Percentiles rank a stretch among this genome's conserved stretches.
These are phyloP conservation scores for Tipula lateralis DNA, from an alignment of 2,888 invertebrate species.

Conservation along the genomic window DNA sequence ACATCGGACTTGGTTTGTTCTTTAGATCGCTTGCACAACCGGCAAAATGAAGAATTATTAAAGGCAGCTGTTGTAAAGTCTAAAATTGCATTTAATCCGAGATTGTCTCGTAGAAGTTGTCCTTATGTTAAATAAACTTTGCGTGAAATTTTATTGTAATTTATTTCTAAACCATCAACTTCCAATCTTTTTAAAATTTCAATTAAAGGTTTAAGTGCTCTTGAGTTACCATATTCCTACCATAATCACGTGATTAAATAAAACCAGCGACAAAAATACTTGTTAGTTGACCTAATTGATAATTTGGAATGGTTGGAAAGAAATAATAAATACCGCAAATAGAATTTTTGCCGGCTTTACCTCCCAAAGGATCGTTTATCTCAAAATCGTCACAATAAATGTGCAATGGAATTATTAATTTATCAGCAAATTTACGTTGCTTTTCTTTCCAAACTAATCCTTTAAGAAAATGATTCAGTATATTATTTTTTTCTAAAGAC, in stretches of 20 bases:
- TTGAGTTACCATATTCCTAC: neutral
- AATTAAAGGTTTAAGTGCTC: neutral
- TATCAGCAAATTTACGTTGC: neutral
- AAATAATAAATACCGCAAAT: neutral
- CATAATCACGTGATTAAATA: neutral
- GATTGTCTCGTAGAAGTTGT: constrained; percentile 35
- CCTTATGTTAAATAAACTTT: constrained; percentile 34
- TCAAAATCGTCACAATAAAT: neutral
- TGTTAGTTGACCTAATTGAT: neutral
- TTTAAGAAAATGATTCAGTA: neutral
- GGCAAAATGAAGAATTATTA: constrained; percentile 34
- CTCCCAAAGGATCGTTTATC: neutral
- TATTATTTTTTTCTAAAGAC: neutral
- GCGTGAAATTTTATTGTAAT: neutral
- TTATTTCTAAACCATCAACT: neutral
- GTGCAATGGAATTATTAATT: neutral
- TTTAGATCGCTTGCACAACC: constrained; percentile 35
- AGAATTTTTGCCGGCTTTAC: neutral
- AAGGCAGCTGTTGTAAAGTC: constrained; percentile 33
- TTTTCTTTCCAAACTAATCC: neutral
- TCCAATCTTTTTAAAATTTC: neutral
- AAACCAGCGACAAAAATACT: neutral
- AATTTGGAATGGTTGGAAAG: neutral
- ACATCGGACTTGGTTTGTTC: constrained; percentile 32
- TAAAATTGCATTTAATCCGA: constrained; percentile 35